These are phyloP conservation scores for Stenodera caucasica DNA, from an alignment of 2,888 invertebrate genomes.

Conservation along the genomic window DNA sequence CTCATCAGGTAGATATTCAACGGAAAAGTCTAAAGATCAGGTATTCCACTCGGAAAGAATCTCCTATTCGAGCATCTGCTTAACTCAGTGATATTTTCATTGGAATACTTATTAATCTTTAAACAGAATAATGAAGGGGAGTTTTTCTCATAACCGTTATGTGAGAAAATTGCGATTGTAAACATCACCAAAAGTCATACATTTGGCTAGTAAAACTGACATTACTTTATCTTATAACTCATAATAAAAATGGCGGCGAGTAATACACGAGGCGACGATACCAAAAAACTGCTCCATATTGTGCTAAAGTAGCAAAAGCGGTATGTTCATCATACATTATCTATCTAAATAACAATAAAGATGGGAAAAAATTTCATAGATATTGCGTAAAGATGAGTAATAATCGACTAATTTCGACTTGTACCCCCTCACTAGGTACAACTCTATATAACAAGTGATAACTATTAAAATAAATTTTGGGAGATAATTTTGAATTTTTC, in stretches of 20 bases:
- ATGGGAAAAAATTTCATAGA: slow-evolving; percentile 30
- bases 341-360: neutral
- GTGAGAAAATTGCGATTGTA: neutral
- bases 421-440: slow-evolving; percentile 2
- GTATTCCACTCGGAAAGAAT: too few species aligned
- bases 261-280: slow-evolving; percentile 30
- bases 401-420: slow-evolving; percentile 27
- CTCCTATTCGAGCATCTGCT: too few species aligned
- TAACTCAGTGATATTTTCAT: too few species aligned
- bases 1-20: too few species aligned
- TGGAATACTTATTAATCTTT: too few species aligned
- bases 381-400: slow-evolving; percentile 29
- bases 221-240: slow-evolving; percentile 38
- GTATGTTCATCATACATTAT: slow-evolving; percentile 41
- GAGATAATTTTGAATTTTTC: neutral
- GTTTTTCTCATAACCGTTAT: too few species aligned
- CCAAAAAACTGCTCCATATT: slow-evolving; percentile 33
- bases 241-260: slow-evolving; percentile 37
- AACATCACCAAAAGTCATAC: slow-evolving; percentile 11
- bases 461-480: slow-evolving; percentile 26
- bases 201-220: slow-evolving; percentile 31
- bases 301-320: slow-evolving; percentile 42
- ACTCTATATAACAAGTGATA: slow-evolving; percentile 32
- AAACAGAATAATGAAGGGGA: too few species aligned
- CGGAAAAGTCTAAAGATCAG: too few species aligned